Base-by-base conservation (phyloP, 2,797 vertebrate genomes). In the Serranus cabrilla region DNA sequence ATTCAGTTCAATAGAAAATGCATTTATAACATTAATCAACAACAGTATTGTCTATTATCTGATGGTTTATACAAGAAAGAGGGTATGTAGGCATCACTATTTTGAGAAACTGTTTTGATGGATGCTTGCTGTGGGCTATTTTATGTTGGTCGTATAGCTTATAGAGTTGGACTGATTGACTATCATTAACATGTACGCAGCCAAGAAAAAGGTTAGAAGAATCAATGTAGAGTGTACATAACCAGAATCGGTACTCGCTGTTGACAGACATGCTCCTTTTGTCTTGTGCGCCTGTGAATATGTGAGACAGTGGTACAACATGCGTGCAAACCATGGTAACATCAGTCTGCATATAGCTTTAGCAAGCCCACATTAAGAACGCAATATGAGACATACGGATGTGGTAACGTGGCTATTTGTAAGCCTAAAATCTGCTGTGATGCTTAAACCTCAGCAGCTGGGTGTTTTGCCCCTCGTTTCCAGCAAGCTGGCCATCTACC, bases 121-220 rank as follows among this genome's bases (percentile, higher is more conserved):
- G 59, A 39, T 82, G 43, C 51, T 68, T 42, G 3, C 21, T 55
- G 69, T 74, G 71, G 51, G 31, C 17, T 74, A 40, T 9, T 72
- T 56, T 5, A 51, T 61, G 20, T 69, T 20, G 25, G 51, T 37
- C 12, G 8, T 31, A 43, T 4, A 59, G 34, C 5, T 9, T 61
- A 42, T 21, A 39, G 42, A 9, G 3, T 42, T 63, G 13, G 2
- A 21, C 13, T 64, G 11, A 43, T 11, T 10, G 10, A 45, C 27
- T 55, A 46, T 49, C 40, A 40, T 47, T 10, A 51, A 8, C 12
- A 40, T 51, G 16, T 34, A 45, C 3, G 10, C 23, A 54, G 37
- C 2, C n/a, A 40, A 18, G 3, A 72, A 8, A 50, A 18, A 25
- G 2, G 34, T 2, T 3, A 20, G 2, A 7, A n/a, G 9, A 43